A percentile compares a stretch with the other conserved stretches of the same genome.
Evolutionary conservation across 2,888 invertebrate genomes (phyloP).

Genomic region (Bugula neritina): DNA sequence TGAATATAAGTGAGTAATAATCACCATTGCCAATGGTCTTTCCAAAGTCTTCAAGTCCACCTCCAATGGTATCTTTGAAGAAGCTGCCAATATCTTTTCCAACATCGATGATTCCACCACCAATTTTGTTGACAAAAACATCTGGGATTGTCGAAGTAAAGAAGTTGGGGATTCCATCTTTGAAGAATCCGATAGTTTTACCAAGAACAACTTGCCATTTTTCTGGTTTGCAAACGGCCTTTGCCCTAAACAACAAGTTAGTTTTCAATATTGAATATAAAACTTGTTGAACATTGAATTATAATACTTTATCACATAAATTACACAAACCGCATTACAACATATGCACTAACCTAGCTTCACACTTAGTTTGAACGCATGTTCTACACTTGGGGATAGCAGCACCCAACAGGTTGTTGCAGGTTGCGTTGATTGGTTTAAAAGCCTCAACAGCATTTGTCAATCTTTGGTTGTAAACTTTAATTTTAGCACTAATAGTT

Average conservation of each 20-base stretch:
- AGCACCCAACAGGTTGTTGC: conserved; percentile 19
- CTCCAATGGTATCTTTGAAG: conserved; percentile 20
- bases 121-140: conserved; percentile 25
- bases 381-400: conserved; percentile 19
- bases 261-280: no score
- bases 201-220: conserved; percentile 28
- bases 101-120: conserved; percentile 26
- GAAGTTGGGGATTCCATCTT: conserved; percentile 28
- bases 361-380: conserved; percentile 27
- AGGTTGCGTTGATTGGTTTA: conserved; percentile 25
- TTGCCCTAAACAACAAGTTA: conserved; percentile 23
- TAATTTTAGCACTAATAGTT: conserved; percentile 1
- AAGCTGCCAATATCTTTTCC: conserved; percentile 25
- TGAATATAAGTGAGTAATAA: no score
- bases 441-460: conserved; percentile 25
- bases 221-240: conserved; percentile 27
- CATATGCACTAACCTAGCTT: conserved; percentile 13
- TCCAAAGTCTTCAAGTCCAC: not conserved
- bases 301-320: no score
- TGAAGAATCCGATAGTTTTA: conserved; percentile 27
- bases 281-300: no score
- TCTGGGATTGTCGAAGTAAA: conserved; percentile 11
- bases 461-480: conserved; percentile 11
- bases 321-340: no score
- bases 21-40: not conserved